Evolutionary conservation across 2,113 vertebrate genomes (phyloP).

Genomic region (Tragelaphus buxtoni): DNA sequence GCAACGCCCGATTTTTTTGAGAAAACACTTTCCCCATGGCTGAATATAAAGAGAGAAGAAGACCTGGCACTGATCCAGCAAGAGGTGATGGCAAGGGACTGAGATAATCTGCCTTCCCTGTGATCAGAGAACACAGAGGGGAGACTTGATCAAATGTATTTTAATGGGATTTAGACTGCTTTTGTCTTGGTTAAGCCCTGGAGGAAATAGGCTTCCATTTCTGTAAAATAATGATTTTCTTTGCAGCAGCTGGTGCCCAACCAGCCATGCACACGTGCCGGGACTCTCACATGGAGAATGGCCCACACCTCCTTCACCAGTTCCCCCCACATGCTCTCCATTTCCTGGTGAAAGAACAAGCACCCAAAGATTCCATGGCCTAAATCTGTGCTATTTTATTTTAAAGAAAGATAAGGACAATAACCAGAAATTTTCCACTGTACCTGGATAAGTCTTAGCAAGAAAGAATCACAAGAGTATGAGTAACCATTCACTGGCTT

Average conservation of each 20-base stretch:
- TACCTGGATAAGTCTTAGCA: not conserved
- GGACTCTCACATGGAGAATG: not conserved
- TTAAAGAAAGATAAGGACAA: not conserved
- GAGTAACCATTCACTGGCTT: not conserved
- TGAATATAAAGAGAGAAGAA: not conserved
- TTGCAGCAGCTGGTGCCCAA: conserved; percentile 28
- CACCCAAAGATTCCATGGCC: not conserved
- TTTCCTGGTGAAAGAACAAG: not conserved
- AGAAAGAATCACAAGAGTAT: not conserved
- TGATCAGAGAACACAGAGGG: not conserved
- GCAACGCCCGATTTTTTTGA: not conserved
- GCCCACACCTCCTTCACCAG: not conserved
- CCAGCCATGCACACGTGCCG: not conserved
- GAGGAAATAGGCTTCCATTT: conserved; percentile 48
- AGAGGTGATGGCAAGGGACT: not conserved
- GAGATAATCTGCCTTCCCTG: not conserved
- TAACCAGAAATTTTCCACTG: conserved; percentile 39
- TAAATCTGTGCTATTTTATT: conserved; percentile 26
- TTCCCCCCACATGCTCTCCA: too few species aligned
- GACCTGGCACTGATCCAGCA: not conserved
- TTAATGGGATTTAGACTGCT: not conserved
- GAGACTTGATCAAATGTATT: not conserved
- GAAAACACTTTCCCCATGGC: not conserved
- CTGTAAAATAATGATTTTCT: conserved; percentile 44
- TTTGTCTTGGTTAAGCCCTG: conserved; percentile 28